Conservation (phyloP, 2,888 invertebrate genomes). For the Tinea pellionella region DNA sequence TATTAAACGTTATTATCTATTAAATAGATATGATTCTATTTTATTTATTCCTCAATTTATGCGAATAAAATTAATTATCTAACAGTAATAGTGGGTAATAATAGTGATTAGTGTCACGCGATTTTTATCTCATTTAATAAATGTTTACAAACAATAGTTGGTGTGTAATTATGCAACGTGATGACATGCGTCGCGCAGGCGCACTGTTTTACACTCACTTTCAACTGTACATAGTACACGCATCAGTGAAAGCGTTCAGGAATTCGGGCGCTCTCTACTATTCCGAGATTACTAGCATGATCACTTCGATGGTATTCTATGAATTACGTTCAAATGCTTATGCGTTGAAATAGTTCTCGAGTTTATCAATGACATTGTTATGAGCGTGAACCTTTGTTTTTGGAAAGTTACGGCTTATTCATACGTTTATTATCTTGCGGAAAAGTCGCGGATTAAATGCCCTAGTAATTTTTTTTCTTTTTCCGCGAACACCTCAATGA, state of each 20-base stretch:
- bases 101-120: neutral
- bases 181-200: constrained; percentile 38
- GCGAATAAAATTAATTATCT: neutral
- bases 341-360: no score
- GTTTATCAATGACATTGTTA: no score
- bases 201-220: constrained; percentile 46
- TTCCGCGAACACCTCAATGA: no score
- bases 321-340: neutral
- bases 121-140: constrained; percentile 35
- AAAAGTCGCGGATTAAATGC: no score
- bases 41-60: no score
- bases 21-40: no score
- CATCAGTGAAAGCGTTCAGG: constrained; percentile 62
- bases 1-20: no score
- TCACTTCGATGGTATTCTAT: neutral
- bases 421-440: no score
- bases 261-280: constrained; percentile 40
- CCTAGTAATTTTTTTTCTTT: no score
- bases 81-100: neutral
- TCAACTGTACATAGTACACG: constrained; percentile 29
- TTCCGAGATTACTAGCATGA: neutral
- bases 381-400: no score
- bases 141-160: constrained; percentile 65
- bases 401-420: no score
- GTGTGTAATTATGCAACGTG: constrained; percentile 63